phyloP scores from a whole-genome alignment of 2,113 vertebrate genomes.

The Garra rufa region DNA sequence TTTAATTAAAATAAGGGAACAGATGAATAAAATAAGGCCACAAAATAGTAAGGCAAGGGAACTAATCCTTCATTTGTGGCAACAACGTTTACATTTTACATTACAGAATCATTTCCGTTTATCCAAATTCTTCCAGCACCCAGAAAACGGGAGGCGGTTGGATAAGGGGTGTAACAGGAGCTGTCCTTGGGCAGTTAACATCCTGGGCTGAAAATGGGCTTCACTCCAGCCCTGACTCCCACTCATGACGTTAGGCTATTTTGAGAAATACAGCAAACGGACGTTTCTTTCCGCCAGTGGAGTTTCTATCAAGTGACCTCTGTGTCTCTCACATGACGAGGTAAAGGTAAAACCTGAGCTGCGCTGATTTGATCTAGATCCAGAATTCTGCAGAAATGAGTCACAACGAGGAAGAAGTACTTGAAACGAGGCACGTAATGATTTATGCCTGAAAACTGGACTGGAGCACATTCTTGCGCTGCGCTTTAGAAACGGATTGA shows the following conservation, averaged over 20 bases:
- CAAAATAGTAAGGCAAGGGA: too few species aligned
- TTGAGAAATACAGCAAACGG: background rate
- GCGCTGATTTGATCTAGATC: background rate
- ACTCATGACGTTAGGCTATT: background rate
- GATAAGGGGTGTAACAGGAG: background rate
- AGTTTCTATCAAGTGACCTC: background rate
- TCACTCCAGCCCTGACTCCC: background rate
- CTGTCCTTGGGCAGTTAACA: background rate
- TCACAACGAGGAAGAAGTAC: background rate
- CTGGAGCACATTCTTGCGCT: constrained; percentile 11
- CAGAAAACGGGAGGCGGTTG: background rate
- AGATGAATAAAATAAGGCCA: too few species aligned
- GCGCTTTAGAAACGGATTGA: background rate
- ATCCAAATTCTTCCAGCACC: background rate
- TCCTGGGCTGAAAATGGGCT: background rate
- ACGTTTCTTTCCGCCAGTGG: background rate
- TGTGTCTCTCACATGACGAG: background rate
- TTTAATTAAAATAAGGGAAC: too few species aligned
- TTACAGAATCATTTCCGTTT: background rate
- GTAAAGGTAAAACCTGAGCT: background rate
- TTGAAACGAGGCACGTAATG: background rate
- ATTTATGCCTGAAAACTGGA: background rate
- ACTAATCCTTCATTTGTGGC: background rate
- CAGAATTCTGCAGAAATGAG: background rate
- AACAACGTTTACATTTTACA: too few species aligned